Base-by-base conservation (phyloP, 2,888 invertebrate species). In the Philonicus albiceps region DNA sequence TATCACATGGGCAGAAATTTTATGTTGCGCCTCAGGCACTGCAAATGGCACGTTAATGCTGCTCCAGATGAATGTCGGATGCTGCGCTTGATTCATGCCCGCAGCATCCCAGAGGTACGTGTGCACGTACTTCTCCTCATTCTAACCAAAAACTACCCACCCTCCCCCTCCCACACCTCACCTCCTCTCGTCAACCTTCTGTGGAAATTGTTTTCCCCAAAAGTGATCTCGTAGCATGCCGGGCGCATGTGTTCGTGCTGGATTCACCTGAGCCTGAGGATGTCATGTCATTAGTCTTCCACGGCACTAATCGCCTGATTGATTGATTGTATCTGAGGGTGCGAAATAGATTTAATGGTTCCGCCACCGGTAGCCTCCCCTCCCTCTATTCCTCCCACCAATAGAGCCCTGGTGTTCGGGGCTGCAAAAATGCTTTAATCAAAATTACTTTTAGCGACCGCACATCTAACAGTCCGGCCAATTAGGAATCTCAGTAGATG, bases 261-360 rank as follows among this genome's bases (percentile, higher is more conserved):
- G 34, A 37, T 83, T 83, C 83, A 83, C 83, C 83, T 83, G 83
- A 83, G 83, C 83, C 83, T 83, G 83, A 37, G 22, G 34, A 83
- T 83, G 83, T 83, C 83, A 83, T 72, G 83, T 83, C 83, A 83
- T 83, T 83, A 83, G 83, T 83, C 83, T 83, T 83, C 83, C 30
- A 34, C 49, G 31, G 75, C 53, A 75, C 73, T 75, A 85, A 85
- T 85, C 85, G 53, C 53, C 85, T 75, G 85, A 85, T 85, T 85
- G 85, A 85, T 85, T 85, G 85, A 85, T 85, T 85, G 75, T 72
- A 49, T 72, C 19, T n/a, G 30, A 85, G 55, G 53, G 75, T 85
- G 75, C 53, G 53, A 85, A 85, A 75, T 85, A 30, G 75, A 53
- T 85, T 85, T 74, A 53, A 85, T 85, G 74, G 75, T 6, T 6